phyloP scores from a whole-genome alignment of 1,140 invertebrate genomes.

The Oppia nitens region DNA sequence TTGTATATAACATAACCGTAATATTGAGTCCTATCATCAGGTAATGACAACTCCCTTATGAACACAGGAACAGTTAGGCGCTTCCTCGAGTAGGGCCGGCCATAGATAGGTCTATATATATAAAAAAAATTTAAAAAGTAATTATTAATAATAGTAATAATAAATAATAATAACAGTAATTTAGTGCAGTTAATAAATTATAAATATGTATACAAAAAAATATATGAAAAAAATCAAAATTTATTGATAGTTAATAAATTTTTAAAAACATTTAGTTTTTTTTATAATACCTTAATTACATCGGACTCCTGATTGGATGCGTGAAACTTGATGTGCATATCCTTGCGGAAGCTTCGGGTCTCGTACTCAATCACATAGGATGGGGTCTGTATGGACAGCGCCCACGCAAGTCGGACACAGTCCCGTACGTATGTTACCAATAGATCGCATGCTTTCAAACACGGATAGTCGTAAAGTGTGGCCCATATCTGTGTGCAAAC shows the following conservation, averaged over 20 bases:
- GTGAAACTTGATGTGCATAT: conserved; percentile 45
- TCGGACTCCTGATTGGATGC: conserved; percentile 39
- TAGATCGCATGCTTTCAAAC: conserved; percentile 41
- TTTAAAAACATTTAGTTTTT: too few species aligned
- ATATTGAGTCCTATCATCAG: conserved; percentile 21
- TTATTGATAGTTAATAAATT: too few species aligned
- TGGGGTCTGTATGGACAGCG: conserved; percentile 34
- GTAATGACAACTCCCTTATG: conserved; percentile 53
- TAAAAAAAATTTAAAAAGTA: too few species aligned
- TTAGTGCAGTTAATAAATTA: too few species aligned
- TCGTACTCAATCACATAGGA: conserved; percentile 35
- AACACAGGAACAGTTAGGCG: conserved; percentile 42
- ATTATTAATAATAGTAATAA: too few species aligned
- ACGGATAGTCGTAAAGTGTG: conserved; percentile 56
- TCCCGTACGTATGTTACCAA: conserved; percentile 43
- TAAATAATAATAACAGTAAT: too few species aligned
- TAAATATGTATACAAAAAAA: too few species aligned
- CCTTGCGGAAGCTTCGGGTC: conserved; percentile 35
- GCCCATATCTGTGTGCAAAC: conserved; percentile 45
- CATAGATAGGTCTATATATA: conserved; percentile 51
- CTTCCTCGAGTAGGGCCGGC: conserved; percentile 44
- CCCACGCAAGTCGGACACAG: conserved; percentile 48
- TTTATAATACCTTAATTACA: too few species aligned
- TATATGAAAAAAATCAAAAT: too few species aligned
- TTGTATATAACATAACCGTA: not conserved